These are phyloP conservation scores for Caenorhabditis tropicalis DNA, from an alignment of 1,140 invertebrate genomes.

Conservation along the genomic window DNA sequence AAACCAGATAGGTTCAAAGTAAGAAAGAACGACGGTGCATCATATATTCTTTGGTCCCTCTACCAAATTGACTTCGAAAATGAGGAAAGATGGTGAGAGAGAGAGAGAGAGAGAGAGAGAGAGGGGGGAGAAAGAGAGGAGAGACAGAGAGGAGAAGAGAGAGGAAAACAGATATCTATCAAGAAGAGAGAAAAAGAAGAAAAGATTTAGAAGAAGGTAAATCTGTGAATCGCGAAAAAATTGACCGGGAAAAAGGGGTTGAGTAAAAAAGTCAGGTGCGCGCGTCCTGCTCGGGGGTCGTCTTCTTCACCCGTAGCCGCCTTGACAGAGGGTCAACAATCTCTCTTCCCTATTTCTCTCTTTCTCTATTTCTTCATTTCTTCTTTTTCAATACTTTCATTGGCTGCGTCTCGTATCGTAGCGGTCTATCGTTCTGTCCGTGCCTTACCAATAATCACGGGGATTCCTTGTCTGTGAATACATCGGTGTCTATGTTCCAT, in stretches of 20 bases:
- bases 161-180: too few relatives aligned
- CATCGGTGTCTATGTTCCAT: neutral
- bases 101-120: too few relatives aligned
- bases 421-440: neutral
- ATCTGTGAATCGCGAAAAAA: conserved; percentile 11
- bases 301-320: neutral
- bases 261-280: conserved; percentile 25
- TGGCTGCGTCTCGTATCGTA: neutral
- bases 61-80: too few relatives aligned
- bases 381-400: neutral
- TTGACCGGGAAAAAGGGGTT: neutral
- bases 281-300: neutral
- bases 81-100: neutral
- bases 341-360: neutral
- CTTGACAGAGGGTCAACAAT: conserved; percentile 33
- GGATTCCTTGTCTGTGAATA: neutral
- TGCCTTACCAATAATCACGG: neutral
- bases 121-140: too few relatives aligned
- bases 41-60: neutral
- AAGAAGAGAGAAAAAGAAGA: neutral
- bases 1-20: too few relatives aligned
- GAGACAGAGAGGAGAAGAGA: too few relatives aligned
- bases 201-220: neutral
- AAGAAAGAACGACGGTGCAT: neutral
- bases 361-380: neutral